Conservation (phyloP, 37 sponge, comb jelly and placozoan genomes). For the Petrosia ficiformis region DNA sequence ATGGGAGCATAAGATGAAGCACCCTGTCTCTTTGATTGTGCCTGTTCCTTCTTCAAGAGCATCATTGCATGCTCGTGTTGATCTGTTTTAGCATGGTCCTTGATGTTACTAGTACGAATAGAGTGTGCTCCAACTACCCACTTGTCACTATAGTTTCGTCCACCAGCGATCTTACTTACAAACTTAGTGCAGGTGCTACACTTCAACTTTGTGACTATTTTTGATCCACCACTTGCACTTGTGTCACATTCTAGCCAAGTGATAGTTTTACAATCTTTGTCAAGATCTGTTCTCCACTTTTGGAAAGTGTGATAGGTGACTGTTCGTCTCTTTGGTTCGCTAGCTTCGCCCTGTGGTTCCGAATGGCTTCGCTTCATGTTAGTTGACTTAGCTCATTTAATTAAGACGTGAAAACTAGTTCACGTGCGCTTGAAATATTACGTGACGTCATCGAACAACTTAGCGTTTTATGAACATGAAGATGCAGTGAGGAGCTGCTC, state of each 20-base stretch:
- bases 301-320: not conserved
- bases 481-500: too few species aligned
- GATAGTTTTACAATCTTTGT: not conserved
- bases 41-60: conserved; percentile 9
- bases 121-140: conserved; percentile 12
- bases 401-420: too few species aligned
- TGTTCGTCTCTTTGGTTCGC: not conserved
- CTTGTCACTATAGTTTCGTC: conserved; percentile 38
- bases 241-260: conserved; percentile 3
- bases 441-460: too few species aligned
- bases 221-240: not conserved
- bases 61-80: conserved; percentile 31
- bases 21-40: conserved; percentile 4
- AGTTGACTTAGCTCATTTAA: too few species aligned
- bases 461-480: too few species aligned
- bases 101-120: too few species aligned
- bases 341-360: too few species aligned
- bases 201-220: conserved; percentile 7
- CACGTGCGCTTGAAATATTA: too few species aligned
- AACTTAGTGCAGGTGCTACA: conserved; percentile 42
- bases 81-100: not conserved
- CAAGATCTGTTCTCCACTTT: conserved; percentile 1
- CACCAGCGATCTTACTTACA: conserved; percentile 12
- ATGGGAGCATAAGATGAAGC: conserved; percentile 11
- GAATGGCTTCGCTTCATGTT: too few species aligned